Evolutionary conservation across 2,888 invertebrate species (phyloP), one percentile per base, ranked within the genome.

Genomic region (Tipula confusa): DNA sequence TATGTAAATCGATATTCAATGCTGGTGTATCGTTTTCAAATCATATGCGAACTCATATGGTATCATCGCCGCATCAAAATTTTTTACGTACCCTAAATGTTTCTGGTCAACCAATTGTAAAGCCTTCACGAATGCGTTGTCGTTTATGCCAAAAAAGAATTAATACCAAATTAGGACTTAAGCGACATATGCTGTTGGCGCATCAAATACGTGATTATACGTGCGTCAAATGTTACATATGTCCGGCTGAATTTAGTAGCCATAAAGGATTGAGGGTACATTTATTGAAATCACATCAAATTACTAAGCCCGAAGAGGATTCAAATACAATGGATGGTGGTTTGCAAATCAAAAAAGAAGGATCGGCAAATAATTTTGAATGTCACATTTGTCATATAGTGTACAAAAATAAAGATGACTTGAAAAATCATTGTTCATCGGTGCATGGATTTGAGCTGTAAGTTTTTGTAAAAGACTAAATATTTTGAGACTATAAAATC

Each of bases 201-300:
- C 90, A 90, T 87, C 88, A 89, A 85, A 88, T 90, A 83, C 88
- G 88, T 38, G 89, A 89, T 85, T 89, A 89, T 5, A 88, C 88
- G 84, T 89, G 89, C 84, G 89, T 89, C 15, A 89, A 89, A 83
- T 90, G 90, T 84, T 88, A 88, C 83, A 84, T 90, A 1, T 90
- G 90, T 85, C 88, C 89, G 64, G 89, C 90, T 0, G 90, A 90
- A 84, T 90, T 90, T 38, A 89, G 89, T n/a, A 89, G 89, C 84
- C 89, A 89, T 84, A 89, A 89, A 86, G 90, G 90, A 0, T 85
- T 90, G 0, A 89, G 89, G 85, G 89, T 89, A 84, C 90, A 90
- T 84, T 88, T 90, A 86, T 89, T 89, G 82, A 89, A 89, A 85
- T 88, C 89, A 84, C 90, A 90, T 85, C 84, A 85, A 15, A 84